Evolutionary conservation across 2,888 invertebrate species (phyloP), one percentile per base, ranked within the genome.

Genomic region (Emmelina monodactyla): DNA sequence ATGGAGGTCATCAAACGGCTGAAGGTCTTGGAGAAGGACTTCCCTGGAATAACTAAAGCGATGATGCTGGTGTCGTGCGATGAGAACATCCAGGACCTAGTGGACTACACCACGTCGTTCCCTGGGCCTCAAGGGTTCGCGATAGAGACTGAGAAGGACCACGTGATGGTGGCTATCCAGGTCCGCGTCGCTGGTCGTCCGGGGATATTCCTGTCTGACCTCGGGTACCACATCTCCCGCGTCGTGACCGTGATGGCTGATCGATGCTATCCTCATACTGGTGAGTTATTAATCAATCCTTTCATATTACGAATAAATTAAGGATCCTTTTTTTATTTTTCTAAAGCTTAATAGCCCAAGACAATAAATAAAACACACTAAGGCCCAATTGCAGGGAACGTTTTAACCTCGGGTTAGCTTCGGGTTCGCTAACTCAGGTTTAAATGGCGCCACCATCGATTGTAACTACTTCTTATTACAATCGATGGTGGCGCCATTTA

Each of bases 231-330:
- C 63, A 88, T 95, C 40, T 88, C 91, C 28, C 84, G 93, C 32
- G 92, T 91, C 15, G 87, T 94, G 37, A 92, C 94, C 12, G 88
- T 92, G 19, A 95, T 94, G 94, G 82, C 84, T 40, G 94, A 95
- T 65, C 84, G 87, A 48, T 82, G 84, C 47, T 93, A 92, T 71
- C 95, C 94, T n/a, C 93, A 95, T 55, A 94, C 94, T 50, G 91
- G 91, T 83, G 64, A 71, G 62, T 47, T 32, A 4, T 19, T 9
- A 6, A 19, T 19, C 19, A 6, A 19, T 5, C 19, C 19, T 6
- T 6, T 6, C 19, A 19, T 19, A 19, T 19, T 19, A 6, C 19
- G 5, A 19, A n/a, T n/a, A n/a, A n/a, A n/a, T n/a, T n/a, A n/a
- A n/a, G n/a, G n/a, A n/a, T n/a, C n/a, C n/a, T n/a, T n/a, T n/a